Percentiles rank a stretch among this genome's conserved stretches.
These are phyloP conservation scores for Parnassius smintheus DNA, from an alignment of 2,888 invertebrate species.

Conservation along the genomic window DNA sequence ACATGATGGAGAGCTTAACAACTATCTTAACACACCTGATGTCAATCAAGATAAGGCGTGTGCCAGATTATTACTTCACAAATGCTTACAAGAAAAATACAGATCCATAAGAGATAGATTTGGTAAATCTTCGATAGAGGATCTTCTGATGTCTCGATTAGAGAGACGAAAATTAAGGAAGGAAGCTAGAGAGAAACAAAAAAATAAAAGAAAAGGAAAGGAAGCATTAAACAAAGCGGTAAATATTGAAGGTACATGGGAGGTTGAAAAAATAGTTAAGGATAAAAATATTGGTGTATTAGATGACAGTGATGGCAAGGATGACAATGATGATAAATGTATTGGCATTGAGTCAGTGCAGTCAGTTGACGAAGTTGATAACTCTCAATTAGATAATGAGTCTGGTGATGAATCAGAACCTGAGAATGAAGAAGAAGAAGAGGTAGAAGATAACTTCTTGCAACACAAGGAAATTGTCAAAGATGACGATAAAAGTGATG, in stretches of 20 bases:
- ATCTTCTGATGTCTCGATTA: constrained; percentile 67
- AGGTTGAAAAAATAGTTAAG: constrained; percentile 44
- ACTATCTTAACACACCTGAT: constrained; percentile 59
- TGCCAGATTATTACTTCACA: constrained; percentile 66
- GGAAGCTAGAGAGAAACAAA: constrained; percentile 61
- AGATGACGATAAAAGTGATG: constrained; percentile 14
- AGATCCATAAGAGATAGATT: constrained; percentile 58
- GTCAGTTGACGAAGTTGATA: constrained; percentile 23
- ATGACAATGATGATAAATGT: constrained; percentile 21
- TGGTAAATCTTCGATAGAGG: constrained; percentile 62
- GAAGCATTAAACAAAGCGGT: constrained; percentile 41
- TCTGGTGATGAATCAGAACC: constrained; percentile 24
- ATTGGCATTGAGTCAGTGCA: constrained; percentile 25
- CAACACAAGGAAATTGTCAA: constrained; percentile 18
- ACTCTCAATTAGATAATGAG: constrained; percentile 15
- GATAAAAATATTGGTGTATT: constrained; percentile 24
- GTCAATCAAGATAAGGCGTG: constrained; percentile 66
- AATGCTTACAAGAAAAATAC: constrained; percentile 65
- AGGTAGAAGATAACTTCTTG: constrained; percentile 27
- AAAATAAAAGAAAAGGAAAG: constrained; percentile 46
- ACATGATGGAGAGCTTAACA: constrained; percentile 58
- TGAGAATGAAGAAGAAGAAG: constrained; percentile 19
- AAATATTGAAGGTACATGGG: constrained; percentile 57
- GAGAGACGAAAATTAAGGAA: constrained; percentile 67
- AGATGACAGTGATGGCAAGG: constrained; percentile 18